Percentiles rank a stretch among this genome's conserved stretches.
phyloP scores from a whole-genome alignment of 2,797 vertebrate genomes.

The Mormyrops boulengeri region DNA sequence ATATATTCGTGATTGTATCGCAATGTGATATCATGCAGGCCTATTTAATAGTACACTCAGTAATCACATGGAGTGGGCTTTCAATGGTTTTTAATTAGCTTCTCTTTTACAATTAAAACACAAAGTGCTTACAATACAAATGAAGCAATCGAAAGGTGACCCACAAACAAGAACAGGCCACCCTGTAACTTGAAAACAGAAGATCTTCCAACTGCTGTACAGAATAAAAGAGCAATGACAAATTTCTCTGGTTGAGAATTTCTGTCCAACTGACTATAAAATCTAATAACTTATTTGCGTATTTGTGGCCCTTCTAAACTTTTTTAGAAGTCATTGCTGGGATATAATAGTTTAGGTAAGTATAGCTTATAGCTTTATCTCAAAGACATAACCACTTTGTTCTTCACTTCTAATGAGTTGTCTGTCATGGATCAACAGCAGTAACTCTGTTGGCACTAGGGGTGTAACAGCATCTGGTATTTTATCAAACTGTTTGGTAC shows the following conservation, averaged over 20 bases:
- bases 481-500: too few relatives aligned
- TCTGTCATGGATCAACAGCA: too few relatives aligned
- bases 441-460: too few relatives aligned
- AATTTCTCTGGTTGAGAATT: not conserved
- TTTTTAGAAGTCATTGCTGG: too few relatives aligned
- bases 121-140: not conserved
- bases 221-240: not conserved
- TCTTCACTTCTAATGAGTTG: too few relatives aligned
- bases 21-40: not conserved
- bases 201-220: not conserved
- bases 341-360: too few relatives aligned
- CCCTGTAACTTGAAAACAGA: not conserved
- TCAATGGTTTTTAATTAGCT: not conserved
- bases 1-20: not conserved
- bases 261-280: too few relatives aligned
- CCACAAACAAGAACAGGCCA: not conserved
- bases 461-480: too few relatives aligned
- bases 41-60: not conserved
- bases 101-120: not conserved
- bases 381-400: too few relatives aligned
- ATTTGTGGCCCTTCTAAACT: too few relatives aligned
- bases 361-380: too few relatives aligned
- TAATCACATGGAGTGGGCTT: not conserved
- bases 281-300: too few relatives aligned
- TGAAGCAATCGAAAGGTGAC: not conserved